Evolutionary conservation across 1,140 invertebrate species (phyloP), one percentile per base, ranked within the genome.

Genomic region (Aphis gossypii): DNA sequence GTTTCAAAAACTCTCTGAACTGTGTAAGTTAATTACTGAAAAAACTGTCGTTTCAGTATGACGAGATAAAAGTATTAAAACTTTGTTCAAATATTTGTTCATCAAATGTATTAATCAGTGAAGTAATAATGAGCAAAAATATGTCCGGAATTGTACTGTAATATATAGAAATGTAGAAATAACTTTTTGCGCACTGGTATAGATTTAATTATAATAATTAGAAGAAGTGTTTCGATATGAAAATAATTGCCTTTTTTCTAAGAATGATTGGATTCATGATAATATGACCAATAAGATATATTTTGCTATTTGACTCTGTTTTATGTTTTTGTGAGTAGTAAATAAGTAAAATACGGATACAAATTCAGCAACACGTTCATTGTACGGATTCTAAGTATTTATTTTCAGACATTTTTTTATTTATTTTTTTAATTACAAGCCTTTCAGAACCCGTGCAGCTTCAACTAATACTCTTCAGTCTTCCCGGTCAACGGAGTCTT

Each of bases 1-100:
- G 60, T 76, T 76, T 76, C 60, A 76, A 76, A 76, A 76, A 76
- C 60, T 76, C 30, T n/a, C 60, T 76, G 60, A 76, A 76, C 30
- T 76, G n/a, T 76, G n/a, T 76, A 76, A 76, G 60, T 76, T 76
- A 14, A 76, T 76, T 35, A 30, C 30, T n/a, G 60, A 76, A 76
- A 76, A 76, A 76, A 76, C n/a, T 76, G n/a, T n/a, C 14, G 4
- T 76, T 76, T 35, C 60, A 76, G 60, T 76, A 18, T 76, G 60
- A 76, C 60, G 14, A 76, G 14, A 76, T 76, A 76, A 76, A 68
- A 68, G 60, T 68, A 68, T 68, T 68, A n/a, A 68, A n/a, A 76
- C 30, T 76, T n/a, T n/a, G 14, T 76, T 76, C 60, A 14, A n/a
- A n/a, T 76, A 76, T 76, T n/a, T 76, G 60, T 76, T n/a, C 30